Evolutionary conservation across 2,888 invertebrate genomes (phyloP), one percentile per base, ranked within the genome.

Genomic region (Euspilapteryx auroguttella): DNA sequence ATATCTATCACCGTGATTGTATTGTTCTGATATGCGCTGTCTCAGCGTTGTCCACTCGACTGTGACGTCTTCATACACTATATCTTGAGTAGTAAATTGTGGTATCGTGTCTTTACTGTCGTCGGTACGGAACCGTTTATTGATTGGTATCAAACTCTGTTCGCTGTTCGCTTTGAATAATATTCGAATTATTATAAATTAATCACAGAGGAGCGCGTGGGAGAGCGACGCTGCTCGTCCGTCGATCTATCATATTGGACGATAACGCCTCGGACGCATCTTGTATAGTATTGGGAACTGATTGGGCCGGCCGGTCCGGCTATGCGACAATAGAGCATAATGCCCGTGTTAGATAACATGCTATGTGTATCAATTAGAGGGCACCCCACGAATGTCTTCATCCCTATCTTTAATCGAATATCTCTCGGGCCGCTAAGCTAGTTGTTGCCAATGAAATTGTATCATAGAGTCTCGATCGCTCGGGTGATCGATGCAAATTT

Each of bases 141-240:
- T 73, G 75, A 75, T 75, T 71, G 62, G 71, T 75, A 75, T 73
- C 73, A 55, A 68, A 55, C 68, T 69, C 68, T 68, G 71, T 69
- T 62, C 65, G 71, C 62, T 71, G 71, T 71, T 66, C 69, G 62
- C 75, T 75, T 75, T 75, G 73, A 75, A 75, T 75, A 75, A 75
- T 71, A 75, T 71, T 73, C 73, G 71, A 75, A 75, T 75, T 75
- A 75, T 75, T 71, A 73, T 71, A 73, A n/a, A n/a, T n/a, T n/a
- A n/a, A n/a, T n/a, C n/a, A n/a, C n/a, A n/a, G n/a, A n/a, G n/a
- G n/a, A n/a, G n/a, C n/a, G 69, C 73, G 73, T 73, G 75, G 73
- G 73, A 69, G 73, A 66, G 62, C 65, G 59, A 57, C 57, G 66
- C 62, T 57, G 54, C 51, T 50, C 50, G 52, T 46, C 49, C 56